These are phyloP conservation scores for Pangasius mekongensis DNA, from an alignment of 2,797 vertebrate species.

Conservation along the genomic window DNA sequence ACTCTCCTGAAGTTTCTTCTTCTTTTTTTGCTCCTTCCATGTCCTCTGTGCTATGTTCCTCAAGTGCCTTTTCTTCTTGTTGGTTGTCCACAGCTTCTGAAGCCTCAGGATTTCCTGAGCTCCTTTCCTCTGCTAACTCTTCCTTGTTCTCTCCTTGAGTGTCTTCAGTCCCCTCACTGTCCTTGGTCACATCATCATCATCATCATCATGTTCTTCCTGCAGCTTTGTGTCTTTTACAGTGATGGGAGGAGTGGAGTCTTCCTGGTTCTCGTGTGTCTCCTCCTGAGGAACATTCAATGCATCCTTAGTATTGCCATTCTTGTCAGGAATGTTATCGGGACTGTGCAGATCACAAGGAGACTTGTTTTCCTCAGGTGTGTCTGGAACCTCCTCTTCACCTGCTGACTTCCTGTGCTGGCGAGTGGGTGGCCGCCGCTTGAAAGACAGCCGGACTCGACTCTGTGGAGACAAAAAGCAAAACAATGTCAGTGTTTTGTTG, in stretches of 20 bases:
- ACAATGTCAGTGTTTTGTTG: not conserved
- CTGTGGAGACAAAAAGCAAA: constrained; percentile 59
- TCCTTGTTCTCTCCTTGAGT: constrained; percentile 35
- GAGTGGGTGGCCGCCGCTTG: constrained; percentile 76
- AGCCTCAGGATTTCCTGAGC: constrained; percentile 41
- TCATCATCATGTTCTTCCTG: constrained; percentile 54
- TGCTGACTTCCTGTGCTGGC: constrained; percentile 76
- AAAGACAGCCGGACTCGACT: constrained; percentile 76
- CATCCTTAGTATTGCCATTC: constrained; percentile 62
- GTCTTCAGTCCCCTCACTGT: constrained; percentile 45
- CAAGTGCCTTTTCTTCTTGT: constrained; percentile 51
- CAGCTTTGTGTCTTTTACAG: constrained; percentile 50
- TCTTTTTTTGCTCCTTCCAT: constrained; percentile 42
- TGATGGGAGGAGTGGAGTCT: constrained; percentile 6
- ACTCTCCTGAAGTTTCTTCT: constrained; percentile 39
- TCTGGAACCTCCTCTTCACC: constrained; percentile 64
- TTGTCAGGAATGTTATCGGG: constrained; percentile 57
- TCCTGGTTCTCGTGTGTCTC: constrained; percentile 38
- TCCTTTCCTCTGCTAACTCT: constrained; percentile 39
- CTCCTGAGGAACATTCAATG: constrained; percentile 49
- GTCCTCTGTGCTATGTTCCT: constrained; percentile 39
- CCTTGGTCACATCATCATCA: constrained; percentile 30
- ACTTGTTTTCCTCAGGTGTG: constrained; percentile 28
- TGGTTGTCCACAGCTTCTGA: constrained; percentile 37
- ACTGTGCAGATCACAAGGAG: constrained; percentile 59